Base-by-base conservation (phyloP, 53 echinoderm and acorn worm species). In the Temnopleurus reevesii region DNA sequence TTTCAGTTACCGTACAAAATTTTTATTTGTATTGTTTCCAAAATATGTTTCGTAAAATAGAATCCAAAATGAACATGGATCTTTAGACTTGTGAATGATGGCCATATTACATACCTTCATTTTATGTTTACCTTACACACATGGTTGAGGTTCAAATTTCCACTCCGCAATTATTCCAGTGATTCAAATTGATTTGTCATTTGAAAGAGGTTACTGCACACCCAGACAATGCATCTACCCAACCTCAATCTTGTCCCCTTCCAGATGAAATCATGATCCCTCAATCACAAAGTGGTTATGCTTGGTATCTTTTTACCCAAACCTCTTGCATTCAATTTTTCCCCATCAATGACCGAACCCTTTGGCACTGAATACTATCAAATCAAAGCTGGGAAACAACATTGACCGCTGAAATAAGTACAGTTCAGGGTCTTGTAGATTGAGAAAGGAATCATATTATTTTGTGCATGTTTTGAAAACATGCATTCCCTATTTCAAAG, bases 221-320 rank as follows among this genome's bases (percentile, higher is more conserved):
- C 9, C 41, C 71, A 36, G 36, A 71, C 41, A 7, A 71, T 71
- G 71, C 71, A 71, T 71, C 71, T 71, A n/a, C 71, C 71, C 41
- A n/a, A 71, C 71, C 71, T 71, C 36, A 6, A 71, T 38, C n/a
- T 36, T 43, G 71, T 63, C 17, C 41, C 71, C 71, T 41, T 71
- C 71, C 71, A 10, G 21, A 71, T 38, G 7, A 41, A 2, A 63
- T 21, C 21, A n/a, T 41, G 71, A 71, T 41, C 36, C 71, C 71
- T 34, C 71, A n/a, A 71, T 71, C 21, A 34, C 34, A 71, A 71
- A 71, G 41, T 71, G 43, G 71, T 71, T 71, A 41, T 71, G 36
- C 43, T 71, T 19, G 36, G 71, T 71, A 21, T 21, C 43, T 38
- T 71, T n/a, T 38, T 36, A 71, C 71, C 71, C 21, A n/a, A 71